Conservation (phyloP, 2,797 vertebrate genomes). For the Hyperoplus immaculatus region DNA sequence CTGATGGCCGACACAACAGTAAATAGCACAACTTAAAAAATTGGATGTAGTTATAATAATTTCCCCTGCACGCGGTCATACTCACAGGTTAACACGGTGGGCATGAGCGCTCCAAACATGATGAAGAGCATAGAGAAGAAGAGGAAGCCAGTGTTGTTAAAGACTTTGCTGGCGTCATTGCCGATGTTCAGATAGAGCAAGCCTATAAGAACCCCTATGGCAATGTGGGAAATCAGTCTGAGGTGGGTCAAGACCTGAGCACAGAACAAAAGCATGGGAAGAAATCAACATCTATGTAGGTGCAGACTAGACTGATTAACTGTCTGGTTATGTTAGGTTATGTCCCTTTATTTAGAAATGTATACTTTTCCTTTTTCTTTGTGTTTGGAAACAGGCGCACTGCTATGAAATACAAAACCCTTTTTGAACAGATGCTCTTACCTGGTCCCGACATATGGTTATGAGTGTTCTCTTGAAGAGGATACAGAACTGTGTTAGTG, state of each 20-base stretch:
- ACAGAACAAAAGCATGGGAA: background rate
- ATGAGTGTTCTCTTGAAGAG: constrained; percentile 95
- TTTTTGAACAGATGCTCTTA: constrained; percentile 50
- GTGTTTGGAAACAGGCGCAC: background rate
- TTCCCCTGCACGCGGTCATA: background rate
- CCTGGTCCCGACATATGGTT: constrained; percentile 94
- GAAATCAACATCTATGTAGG: background rate
- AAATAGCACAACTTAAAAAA: background rate
- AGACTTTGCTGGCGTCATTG: constrained; percentile 95
- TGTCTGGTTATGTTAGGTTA: background rate
- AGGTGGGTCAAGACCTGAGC: constrained; percentile 94
- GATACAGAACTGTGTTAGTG: constrained; percentile 93
- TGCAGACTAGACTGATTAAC: background rate
- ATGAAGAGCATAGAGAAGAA: constrained; percentile 99
- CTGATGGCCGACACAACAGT: no score
- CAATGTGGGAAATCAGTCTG: constrained; percentile 92
- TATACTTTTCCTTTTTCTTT: background rate
- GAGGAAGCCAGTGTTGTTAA: constrained; percentile 92
- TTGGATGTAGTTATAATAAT: background rate
- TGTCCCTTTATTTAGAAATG: background rate
- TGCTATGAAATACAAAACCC: background rate
- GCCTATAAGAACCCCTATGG: constrained; percentile 94
- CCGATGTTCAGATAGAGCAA: constrained; percentile 96
- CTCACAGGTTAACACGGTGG: constrained; percentile 95
- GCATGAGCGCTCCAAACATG: constrained; percentile 96